Evolutionary conservation across 2,797 vertebrate species (phyloP).

Genomic region (Agapornis canus): DNA sequence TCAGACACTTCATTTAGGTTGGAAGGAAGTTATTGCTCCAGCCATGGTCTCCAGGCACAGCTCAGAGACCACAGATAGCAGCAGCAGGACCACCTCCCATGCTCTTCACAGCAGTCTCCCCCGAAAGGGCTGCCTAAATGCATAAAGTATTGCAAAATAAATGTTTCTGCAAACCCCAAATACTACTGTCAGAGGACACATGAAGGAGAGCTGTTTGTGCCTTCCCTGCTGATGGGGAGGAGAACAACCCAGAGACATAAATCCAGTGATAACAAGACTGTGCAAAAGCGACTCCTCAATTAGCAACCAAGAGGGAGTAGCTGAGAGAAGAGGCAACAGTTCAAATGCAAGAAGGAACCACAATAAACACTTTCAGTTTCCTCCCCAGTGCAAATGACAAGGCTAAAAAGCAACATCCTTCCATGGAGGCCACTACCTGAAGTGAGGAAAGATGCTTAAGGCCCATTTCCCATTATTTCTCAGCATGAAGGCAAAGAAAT

Average conservation of each 20-base stretch:
- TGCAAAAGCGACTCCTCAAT: background rate
- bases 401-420: background rate
- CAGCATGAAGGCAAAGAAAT: background rate
- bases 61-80: background rate
- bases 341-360: background rate
- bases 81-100: background rate
- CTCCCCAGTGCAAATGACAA: background rate
- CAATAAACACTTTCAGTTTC: conserved; percentile 13
- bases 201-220: background rate
- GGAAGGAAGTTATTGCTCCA: background rate
- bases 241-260: background rate
- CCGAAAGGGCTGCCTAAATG: background rate
- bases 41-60: background rate
- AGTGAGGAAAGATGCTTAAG: background rate
- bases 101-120: background rate
- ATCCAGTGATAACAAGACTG: background rate
- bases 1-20: background rate
- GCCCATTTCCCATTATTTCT: background rate
- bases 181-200: background rate
- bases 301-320: background rate
- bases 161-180: background rate
- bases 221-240: background rate
- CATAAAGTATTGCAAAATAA: background rate
- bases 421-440: background rate
- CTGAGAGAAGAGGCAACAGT: background rate